These are phyloP conservation scores for Ectemnius continuus DNA, from an alignment of 2,888 invertebrate genomes.

Conservation along the genomic window DNA sequence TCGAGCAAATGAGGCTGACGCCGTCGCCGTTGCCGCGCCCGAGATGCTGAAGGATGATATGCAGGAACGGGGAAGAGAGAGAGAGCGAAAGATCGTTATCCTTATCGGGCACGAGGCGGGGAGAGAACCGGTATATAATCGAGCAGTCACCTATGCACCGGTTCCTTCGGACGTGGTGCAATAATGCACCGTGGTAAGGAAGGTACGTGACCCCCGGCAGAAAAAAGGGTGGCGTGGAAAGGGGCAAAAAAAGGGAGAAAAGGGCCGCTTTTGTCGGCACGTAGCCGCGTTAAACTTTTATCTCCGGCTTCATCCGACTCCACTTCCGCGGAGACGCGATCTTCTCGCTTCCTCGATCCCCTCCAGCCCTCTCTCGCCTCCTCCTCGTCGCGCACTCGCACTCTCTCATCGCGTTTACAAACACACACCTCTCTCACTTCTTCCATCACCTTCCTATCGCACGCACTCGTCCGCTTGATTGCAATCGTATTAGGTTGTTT, in stretches of 20 bases:
- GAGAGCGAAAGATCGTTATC: slow-evolving; percentile 47
- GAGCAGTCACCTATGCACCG: slow-evolving; percentile 60
- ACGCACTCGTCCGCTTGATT: slow-evolving; percentile 28
- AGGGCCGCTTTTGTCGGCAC: slow-evolving; percentile 55
- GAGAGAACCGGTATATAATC: slow-evolving; percentile 59
- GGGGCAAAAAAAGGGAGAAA: slow-evolving; percentile 27
- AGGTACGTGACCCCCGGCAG: slow-evolving; percentile 52
- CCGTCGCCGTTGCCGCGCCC: slow-evolving; percentile 23
- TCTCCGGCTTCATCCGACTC: slow-evolving; percentile 40
- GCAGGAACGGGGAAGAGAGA: slow-evolving; percentile 13
- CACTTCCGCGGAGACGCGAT: slow-evolving; percentile 40
- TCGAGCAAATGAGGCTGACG: slow-evolving; percentile 34
- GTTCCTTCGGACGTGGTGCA: slow-evolving; percentile 51
- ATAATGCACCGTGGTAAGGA: slow-evolving; percentile 50
- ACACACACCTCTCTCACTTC: slow-evolving; percentile 6
- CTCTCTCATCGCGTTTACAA: not conserved
- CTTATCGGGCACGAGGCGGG: slow-evolving; percentile 25
- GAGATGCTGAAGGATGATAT: slow-evolving; percentile 33
- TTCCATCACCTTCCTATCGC: slow-evolving; percentile 20
- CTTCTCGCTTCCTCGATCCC: not conserved
- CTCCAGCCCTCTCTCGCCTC: not conserved
- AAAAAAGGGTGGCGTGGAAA: slow-evolving; percentile 30
- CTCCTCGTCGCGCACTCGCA: not conserved
- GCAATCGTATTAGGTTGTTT: slow-evolving; percentile 45
- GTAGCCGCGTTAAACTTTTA: slow-evolving; percentile 48